Base-by-base conservation (phyloP, 2,888 invertebrate genomes). In the Acrocyrtus sp. region DNA sequence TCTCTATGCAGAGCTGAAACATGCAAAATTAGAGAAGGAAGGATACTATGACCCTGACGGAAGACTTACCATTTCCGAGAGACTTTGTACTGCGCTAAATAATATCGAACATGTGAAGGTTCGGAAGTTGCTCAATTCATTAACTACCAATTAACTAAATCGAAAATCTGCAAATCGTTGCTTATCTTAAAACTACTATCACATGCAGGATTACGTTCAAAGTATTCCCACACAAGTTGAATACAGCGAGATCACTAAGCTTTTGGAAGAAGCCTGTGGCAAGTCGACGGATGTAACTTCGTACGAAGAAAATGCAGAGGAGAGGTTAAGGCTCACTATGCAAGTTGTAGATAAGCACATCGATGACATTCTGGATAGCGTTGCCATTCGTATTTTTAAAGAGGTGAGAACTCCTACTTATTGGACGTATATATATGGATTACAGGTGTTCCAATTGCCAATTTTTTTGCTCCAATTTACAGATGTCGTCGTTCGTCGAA, bases 51-150 rank as follows among this genome's bases (percentile, higher is more conserved):
- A 79, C 54, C 78, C 78, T 8, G 45, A 53, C 2, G 79, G 78
- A 19, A 63, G 74, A 39, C 78, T 78, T 47, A 78, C 78, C 34
- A 78, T 81, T 72, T 80, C 79, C 2, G 77, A 81, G 43, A 48
- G 79, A 29, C 56, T 81, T 12, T 81, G 81, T 43, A 78, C 68
- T 2, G 76, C 75, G 0, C 48, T 81, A 4, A 81, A 81, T 27
- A 80, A 81, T 39, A 78, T 81, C 48, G 78, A 79, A 47, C 69
- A 75, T 56, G 79, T 81, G 4, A 78, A 80, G 69, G 80, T 78
- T n/a, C n/a, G n/a, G n/a, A n/a, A n/a, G n/a, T n/a, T n/a, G n/a
- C 66, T 45, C 3, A n/a, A 19, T 57, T 54, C 15, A 29, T 10
- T 12, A n/a, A n/a, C n/a, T n/a, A n/a, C n/a, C n/a, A n/a, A n/a